Conservation (phyloP, 2,888 invertebrate species). For the Chloroclystis v-ata region DNA sequence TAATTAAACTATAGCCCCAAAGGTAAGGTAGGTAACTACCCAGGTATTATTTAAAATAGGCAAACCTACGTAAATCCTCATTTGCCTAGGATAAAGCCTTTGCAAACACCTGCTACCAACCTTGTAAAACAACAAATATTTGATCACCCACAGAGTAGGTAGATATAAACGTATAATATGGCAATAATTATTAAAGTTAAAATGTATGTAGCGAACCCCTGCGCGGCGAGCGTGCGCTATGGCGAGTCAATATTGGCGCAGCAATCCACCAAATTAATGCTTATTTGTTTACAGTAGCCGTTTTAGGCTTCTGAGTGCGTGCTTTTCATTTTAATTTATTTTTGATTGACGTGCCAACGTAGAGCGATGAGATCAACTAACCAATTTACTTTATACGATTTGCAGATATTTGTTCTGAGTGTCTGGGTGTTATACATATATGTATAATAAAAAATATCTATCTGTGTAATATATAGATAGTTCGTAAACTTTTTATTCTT, state of each 20-base stretch:
- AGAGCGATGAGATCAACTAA: too few relatives aligned
- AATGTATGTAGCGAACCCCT: slow-evolving; percentile 40
- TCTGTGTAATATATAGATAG: too few relatives aligned
- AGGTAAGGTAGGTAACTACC: neutral
- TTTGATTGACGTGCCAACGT: slow-evolving; percentile 17
- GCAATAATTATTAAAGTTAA: slow-evolving; percentile 20
- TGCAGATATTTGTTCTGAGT: too few relatives aligned
- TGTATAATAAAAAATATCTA: too few relatives aligned
- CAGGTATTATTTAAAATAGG: too few relatives aligned
- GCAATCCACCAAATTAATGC: slow-evolving; percentile 66
- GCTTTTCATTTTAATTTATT: slow-evolving; percentile 19
- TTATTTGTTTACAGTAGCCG: slow-evolving; percentile 33
- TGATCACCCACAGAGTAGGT: neutral
- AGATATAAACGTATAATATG: slow-evolving; percentile 1
- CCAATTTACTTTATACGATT: neutral
- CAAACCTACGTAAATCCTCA: neutral
- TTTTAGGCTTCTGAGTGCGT: slow-evolving; percentile 18
- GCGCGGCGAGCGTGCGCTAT: slow-evolving; percentile 48
- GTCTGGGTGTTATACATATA: too few relatives aligned
- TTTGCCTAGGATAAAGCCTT: neutral
- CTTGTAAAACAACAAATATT: slow-evolving; percentile 3
- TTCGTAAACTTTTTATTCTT: too few relatives aligned
- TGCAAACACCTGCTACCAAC: slow-evolving; percentile 3
- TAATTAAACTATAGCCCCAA: too few relatives aligned
- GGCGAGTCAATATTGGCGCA: slow-evolving; percentile 53